Percentiles rank a stretch among this genome's conserved stretches.
Evolutionary conservation across 2,888 invertebrate species (phyloP).

Genomic region (Drosophila hawaiiensis): DNA sequence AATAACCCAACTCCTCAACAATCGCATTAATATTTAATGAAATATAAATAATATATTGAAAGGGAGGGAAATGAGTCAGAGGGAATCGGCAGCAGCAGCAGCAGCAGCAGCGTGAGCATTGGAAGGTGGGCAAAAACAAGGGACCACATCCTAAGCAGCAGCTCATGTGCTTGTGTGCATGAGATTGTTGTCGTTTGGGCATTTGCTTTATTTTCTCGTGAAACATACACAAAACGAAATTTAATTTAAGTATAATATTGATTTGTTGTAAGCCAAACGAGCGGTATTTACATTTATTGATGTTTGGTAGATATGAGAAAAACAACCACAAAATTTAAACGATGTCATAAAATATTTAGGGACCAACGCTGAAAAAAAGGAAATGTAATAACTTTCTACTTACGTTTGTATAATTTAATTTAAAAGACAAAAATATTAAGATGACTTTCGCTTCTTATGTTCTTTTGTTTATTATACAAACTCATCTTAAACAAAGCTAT

Average conservation of each 20-base stretch:
- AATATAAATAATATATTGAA: slow-evolving; percentile 70
- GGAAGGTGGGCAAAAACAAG: slow-evolving; percentile 9
- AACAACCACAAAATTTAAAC: neutral
- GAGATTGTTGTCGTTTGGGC: slow-evolving; percentile 34
- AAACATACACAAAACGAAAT: slow-evolving; percentile 34
- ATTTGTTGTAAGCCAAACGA: slow-evolving; percentile 6
- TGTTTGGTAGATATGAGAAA: neutral
- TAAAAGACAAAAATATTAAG: neutral
- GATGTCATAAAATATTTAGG: neutral
- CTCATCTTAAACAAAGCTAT: neutral
- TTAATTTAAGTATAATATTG: slow-evolving; percentile 25
- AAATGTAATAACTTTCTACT: neutral
- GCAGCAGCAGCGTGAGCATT: neutral
- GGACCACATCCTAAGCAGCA: slow-evolving; percentile 36
- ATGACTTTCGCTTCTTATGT: neutral
- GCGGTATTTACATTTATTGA: slow-evolving; percentile 1
- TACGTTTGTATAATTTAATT: neutral
- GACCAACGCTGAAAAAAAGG: neutral
- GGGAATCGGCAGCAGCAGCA: neutral
- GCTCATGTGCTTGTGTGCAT: slow-evolving; percentile 47
- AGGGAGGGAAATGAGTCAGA: slow-evolving; percentile 12
- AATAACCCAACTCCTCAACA: slow-evolving; percentile 46
- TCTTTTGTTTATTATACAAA: neutral
- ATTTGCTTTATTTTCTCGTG: slow-evolving; percentile 32
- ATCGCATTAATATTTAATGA: slow-evolving; percentile 75